A percentile compares a stretch with the other conserved stretches of the same genome.
These are phyloP conservation scores for Vanacampus margaritifer DNA, from an alignment of 2,113 vertebrate species.

Conservation along the genomic window DNA sequence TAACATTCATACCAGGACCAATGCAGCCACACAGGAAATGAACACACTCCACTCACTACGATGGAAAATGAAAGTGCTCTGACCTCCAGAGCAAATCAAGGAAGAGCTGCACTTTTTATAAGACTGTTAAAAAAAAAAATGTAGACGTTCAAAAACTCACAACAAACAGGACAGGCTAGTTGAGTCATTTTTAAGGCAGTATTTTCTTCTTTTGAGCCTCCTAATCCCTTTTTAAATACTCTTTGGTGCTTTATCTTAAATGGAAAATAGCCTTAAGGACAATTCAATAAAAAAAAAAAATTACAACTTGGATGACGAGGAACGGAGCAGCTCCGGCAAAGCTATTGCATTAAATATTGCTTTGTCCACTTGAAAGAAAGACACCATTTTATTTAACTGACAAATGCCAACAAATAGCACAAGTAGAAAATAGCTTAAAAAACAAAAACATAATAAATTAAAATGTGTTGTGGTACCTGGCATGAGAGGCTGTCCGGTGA, in stretches of 20 bases:
- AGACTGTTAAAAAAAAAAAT: not conserved
- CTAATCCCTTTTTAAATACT: conserved; percentile 7
- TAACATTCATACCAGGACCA: conserved; percentile 22
- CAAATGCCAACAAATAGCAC: not conserved
- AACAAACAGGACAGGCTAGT: not conserved
- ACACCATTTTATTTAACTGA: not conserved
- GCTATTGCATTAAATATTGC: not conserved
- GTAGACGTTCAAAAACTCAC: not conserved
- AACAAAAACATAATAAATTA: not conserved
- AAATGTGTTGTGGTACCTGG: conserved; percentile 73
- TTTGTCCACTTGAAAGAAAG: not conserved
- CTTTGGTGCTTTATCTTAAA: not conserved
- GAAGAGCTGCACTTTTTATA: not conserved
- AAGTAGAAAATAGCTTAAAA: not conserved
- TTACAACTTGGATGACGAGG: not conserved
- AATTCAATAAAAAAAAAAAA: conserved; percentile 15
- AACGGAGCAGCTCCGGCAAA: not conserved
- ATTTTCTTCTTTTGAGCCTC: not conserved
- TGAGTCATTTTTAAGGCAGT: not conserved
- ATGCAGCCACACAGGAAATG: conserved; percentile 11
- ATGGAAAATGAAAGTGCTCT: conserved; percentile 1
- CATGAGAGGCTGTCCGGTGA: conserved; percentile 86
- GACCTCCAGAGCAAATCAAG: not conserved
- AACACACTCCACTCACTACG: not conserved
- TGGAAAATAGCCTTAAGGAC: conserved; percentile 7